phyloP scores from a whole-genome alignment of 2,797 vertebrate genomes.

The Discoglossus pictus region DNA sequence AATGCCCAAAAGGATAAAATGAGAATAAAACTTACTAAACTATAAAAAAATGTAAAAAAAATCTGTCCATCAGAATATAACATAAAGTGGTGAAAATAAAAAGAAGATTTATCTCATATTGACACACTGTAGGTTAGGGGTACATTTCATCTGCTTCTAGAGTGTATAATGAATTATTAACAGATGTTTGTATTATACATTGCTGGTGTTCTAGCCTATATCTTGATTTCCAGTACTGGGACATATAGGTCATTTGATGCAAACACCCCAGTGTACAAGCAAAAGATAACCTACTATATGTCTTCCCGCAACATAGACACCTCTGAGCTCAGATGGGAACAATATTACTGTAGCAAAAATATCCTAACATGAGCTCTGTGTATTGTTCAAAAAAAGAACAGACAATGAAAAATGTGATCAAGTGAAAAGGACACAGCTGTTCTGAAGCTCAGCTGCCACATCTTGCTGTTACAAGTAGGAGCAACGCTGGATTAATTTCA shows the following conservation, averaged over 20 bases:
- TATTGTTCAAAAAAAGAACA: conserved; percentile 7
- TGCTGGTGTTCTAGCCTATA: conserved; percentile 5
- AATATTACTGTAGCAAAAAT: too few relatives aligned
- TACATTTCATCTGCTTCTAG: neutral
- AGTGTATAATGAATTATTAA: conserved; percentile 8
- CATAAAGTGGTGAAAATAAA: too few relatives aligned
- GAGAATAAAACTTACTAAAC: too few relatives aligned
- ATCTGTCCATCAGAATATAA: too few relatives aligned
- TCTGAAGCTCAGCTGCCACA: neutral
- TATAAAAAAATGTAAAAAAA: too few relatives aligned
- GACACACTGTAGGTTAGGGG: neutral
- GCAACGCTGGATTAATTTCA: neutral
- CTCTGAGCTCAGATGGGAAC: neutral
- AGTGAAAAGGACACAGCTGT: conserved; percentile 32
- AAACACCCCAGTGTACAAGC: conserved; percentile 14
- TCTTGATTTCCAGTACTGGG: neutral
- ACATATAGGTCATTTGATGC: conserved; percentile 18
- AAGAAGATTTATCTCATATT: conserved; percentile 1
- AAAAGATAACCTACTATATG: neutral
- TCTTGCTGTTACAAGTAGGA: neutral
- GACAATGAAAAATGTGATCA: conserved; percentile 22
- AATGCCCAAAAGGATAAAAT: too few relatives aligned
- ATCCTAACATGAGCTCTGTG: neutral
- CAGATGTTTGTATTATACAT: neutral
- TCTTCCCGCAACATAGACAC: neutral